A percentile compares a stretch with the other conserved stretches of the same genome.
These are phyloP conservation scores for Lasioglossum pauxillum DNA, from an alignment of 2,888 invertebrate genomes.

Conservation along the genomic window DNA sequence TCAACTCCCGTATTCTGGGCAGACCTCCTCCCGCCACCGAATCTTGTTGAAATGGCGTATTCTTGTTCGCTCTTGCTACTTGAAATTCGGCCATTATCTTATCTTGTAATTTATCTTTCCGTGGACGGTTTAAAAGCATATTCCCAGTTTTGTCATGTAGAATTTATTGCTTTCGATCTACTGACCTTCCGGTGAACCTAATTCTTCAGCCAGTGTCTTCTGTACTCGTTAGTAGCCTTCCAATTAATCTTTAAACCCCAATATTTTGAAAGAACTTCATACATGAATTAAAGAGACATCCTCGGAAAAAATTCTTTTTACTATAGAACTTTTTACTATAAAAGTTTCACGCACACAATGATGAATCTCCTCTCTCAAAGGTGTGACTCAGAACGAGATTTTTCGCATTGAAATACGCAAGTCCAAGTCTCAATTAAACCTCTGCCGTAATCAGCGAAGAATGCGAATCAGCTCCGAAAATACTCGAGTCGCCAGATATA, in stretches of 20 bases:
- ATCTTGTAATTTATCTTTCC: background rate
- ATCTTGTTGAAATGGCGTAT: background rate
- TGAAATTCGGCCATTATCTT: background rate
- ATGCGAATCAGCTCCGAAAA: background rate
- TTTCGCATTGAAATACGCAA: background rate
- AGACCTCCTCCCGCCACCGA: background rate
- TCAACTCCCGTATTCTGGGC: background rate
- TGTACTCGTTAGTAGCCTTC: background rate
- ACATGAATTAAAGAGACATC: background rate
- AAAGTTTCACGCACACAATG: background rate
- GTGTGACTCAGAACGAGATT: background rate
- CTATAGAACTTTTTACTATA: background rate
- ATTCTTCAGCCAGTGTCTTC: background rate
- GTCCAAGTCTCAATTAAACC: background rate
- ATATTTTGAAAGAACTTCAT: too few species aligned
- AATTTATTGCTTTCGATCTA: background rate
- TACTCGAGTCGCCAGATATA: background rate
- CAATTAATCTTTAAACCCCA: background rate
- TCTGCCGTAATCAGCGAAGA: background rate
- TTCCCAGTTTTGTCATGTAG: background rate
- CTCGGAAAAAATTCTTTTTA: background rate
- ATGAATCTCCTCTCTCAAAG: accelerated
- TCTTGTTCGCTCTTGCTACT: background rate
- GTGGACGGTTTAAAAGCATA: background rate
- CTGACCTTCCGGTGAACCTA: background rate